Evolutionary conservation across 2,797 vertebrate genomes (phyloP).

Genomic region (Rhynchotus rufescens): DNA sequence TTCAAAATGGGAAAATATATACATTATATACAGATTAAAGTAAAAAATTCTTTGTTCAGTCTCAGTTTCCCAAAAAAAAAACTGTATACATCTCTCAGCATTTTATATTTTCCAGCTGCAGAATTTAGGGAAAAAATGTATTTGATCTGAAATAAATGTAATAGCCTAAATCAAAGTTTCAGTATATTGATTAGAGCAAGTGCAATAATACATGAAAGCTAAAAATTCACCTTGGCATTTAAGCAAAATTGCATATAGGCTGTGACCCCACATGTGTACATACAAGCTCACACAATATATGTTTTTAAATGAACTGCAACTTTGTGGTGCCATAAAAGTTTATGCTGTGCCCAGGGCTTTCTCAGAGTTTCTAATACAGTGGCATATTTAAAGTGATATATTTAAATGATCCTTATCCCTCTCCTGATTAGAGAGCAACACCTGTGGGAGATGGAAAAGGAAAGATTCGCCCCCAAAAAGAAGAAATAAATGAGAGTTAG

Average conservation of each 20-base stretch:
- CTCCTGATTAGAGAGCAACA: not conserved
- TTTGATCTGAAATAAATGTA: not conserved
- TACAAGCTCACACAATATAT: not conserved
- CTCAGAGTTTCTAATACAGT: not conserved
- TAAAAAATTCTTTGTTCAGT: not conserved
- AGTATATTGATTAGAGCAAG: not conserved
- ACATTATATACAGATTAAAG: not conserved
- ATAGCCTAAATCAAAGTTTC: not conserved
- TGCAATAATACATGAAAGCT: not conserved
- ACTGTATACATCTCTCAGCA: not conserved
- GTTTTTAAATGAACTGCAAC: not conserved
- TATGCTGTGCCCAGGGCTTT: not conserved
- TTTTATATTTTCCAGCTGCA: not conserved
- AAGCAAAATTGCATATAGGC: not conserved
- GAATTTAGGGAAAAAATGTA: not conserved
- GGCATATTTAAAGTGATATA: not conserved
- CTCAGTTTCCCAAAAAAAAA: not conserved
- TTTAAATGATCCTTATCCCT: not conserved
- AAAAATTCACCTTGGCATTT: not conserved
- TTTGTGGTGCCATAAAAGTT: not conserved
- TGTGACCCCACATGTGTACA: not conserved
- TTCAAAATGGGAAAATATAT: not conserved
- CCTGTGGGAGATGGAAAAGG: not conserved
- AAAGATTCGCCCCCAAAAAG: not conserved
- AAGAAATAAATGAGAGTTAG: not conserved